phyloP scores from a whole-genome alignment of 2,888 invertebrate genomes.

The Galeruca laticollis region DNA sequence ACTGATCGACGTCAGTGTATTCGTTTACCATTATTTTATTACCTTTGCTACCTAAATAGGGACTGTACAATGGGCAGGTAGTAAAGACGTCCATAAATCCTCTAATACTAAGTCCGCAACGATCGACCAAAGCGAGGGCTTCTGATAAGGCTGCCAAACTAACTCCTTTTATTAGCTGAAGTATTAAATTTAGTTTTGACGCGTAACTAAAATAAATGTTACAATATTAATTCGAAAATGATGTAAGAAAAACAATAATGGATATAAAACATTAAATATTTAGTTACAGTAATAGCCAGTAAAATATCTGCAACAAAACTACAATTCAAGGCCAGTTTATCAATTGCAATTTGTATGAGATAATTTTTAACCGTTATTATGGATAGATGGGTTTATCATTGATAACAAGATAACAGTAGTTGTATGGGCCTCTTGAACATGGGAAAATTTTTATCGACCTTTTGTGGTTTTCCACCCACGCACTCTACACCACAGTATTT shows the following conservation, averaged over 20 bases:
- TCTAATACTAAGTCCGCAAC: constrained; percentile 88
- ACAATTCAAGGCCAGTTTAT: no score
- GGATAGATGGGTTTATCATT: no score
- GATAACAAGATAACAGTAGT: no score
- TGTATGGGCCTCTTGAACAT: no score
- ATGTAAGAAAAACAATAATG: neutral
- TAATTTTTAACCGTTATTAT: no score
- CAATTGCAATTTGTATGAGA: no score
- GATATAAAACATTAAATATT: constrained; percentile 1
- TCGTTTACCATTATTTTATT: constrained; percentile 66
- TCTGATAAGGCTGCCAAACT: constrained; percentile 91
- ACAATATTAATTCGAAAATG: neutral
- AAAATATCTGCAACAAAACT: no score
- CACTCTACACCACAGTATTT: no score
- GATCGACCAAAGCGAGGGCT: constrained; percentile 92
- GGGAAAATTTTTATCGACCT: no score
- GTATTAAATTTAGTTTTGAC: constrained; percentile 92
- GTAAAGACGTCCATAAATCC: constrained; percentile 91
- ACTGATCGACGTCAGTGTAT: constrained; percentile 71
- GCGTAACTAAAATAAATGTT: constrained; percentile 77
- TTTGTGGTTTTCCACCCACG: no score
- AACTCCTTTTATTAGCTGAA: constrained; percentile 83
- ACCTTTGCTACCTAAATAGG: constrained; percentile 85
- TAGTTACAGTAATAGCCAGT: no score
- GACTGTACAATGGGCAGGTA: constrained; percentile 84